Evolutionary conservation across 1,140 invertebrate species (phyloP).

Genomic region (Drosophila setifemur): DNA sequence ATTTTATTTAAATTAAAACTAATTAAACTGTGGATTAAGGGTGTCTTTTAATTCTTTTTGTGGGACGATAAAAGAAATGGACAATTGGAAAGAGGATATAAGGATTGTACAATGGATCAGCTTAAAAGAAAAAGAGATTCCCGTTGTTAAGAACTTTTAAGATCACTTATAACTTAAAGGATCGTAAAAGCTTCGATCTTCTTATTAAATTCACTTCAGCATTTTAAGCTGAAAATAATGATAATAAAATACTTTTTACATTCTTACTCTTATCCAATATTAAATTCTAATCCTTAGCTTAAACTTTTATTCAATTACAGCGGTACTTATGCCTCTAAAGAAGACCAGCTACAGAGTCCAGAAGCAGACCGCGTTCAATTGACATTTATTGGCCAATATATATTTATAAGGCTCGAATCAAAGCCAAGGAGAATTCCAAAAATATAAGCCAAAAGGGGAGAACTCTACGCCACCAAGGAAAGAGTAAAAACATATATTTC

Average conservation of each 20-base stretch:
- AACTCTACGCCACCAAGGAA: slow-evolving; percentile 1
- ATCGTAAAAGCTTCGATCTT: too few species aligned
- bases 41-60: slow-evolving; percentile 22
- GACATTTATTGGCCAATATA: slow-evolving; percentile 79
- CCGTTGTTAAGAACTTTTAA: too few species aligned
- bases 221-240: too few species aligned
- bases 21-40: slow-evolving; percentile 74
- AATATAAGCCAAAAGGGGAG: slow-evolving; percentile 12
- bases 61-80: slow-evolving; percentile 40
- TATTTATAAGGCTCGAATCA: slow-evolving; percentile 61
- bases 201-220: too few species aligned
- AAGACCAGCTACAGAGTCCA: background rate
- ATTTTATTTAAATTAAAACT: slow-evolving; percentile 74
- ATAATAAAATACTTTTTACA: too few species aligned
- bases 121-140: too few species aligned
- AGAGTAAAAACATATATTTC: slow-evolving; percentile 29
- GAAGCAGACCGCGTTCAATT: slow-evolving; percentile 59
- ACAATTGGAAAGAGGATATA: slow-evolving; percentile 53
- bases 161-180: too few species aligned
- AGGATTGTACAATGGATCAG: too few species aligned
- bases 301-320: slow-evolving; percentile 53
- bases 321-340: background rate
- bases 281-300: background rate
- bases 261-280: background rate
- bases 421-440: slow-evolving; percentile 20